Evolutionary conservation across 1,140 invertebrate genomes (phyloP).

Genomic region (Saccostrea echinata): DNA sequence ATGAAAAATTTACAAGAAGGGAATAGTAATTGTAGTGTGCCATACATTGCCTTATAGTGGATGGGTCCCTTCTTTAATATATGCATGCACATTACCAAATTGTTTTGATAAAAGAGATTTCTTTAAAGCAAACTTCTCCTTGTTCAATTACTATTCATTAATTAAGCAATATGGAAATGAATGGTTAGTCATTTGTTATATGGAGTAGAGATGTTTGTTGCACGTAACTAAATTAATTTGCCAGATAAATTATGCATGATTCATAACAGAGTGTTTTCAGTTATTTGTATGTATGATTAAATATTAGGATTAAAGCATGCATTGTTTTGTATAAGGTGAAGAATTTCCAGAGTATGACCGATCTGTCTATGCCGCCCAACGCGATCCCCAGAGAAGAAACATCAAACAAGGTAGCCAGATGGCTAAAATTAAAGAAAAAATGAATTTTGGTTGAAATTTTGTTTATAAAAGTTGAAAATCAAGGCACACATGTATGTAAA

Average conservation of each 20-base stretch:
- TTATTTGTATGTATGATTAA: background rate
- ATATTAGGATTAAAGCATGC: background rate
- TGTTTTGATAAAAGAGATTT: no score
- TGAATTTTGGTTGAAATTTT: background rate
- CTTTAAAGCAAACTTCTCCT: background rate
- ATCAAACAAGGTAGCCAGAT: conserved; percentile 49
- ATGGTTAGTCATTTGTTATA: background rate
- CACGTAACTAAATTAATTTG: background rate
- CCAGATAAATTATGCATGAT: conserved; percentile 6
- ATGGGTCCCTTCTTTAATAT: no score
- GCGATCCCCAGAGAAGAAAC: conserved; percentile 56
- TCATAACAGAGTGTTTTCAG: background rate
- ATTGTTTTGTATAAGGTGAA: conserved; percentile 53
- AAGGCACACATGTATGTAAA: conserved; percentile 34
- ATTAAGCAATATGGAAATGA: background rate
- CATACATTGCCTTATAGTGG: no score
- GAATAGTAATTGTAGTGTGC: no score
- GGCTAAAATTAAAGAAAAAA: conserved; percentile 17
- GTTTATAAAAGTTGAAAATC: background rate
- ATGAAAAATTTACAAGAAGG: no score
- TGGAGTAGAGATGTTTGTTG: background rate
- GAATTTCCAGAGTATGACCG: conserved; percentile 59
- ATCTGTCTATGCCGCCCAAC: conserved; percentile 57
- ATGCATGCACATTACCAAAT: no score
- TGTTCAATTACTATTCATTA: background rate